Conservation (phyloP, 2,888 invertebrate species). For the Lysandra coridon region DNA sequence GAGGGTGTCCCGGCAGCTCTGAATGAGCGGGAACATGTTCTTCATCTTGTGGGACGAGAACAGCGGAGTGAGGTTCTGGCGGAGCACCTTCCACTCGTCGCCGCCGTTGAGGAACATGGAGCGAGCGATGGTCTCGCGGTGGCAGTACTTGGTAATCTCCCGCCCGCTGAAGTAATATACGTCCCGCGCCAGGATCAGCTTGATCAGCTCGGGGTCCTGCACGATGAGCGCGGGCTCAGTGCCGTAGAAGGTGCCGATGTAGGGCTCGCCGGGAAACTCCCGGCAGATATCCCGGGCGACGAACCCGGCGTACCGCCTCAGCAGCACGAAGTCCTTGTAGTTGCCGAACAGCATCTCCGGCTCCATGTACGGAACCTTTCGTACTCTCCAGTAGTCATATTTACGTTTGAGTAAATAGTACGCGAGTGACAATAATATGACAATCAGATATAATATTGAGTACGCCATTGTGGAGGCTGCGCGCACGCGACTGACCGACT, state of each 20-base stretch:
- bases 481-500: background rate
- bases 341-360: constrained; percentile 58
- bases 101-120: constrained; percentile 57
- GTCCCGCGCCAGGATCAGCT: constrained; percentile 56
- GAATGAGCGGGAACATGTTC: constrained; percentile 62
- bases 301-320: constrained; percentile 46
- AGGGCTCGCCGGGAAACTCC: constrained; percentile 52
- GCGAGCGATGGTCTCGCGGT: constrained; percentile 50
- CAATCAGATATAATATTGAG: background rate
- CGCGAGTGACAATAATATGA: background rate
- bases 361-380: constrained; percentile 49
- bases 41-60: constrained; percentile 64
- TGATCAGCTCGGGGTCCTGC: constrained; percentile 57
- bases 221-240: constrained; percentile 60
- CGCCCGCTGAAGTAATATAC: constrained; percentile 62
- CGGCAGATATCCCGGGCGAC: constrained; percentile 51
- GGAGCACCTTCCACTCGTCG: constrained; percentile 58
- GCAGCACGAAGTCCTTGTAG: constrained; percentile 51
- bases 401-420: constrained; percentile 47
- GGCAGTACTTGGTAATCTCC: constrained; percentile 50
- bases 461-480: background rate
- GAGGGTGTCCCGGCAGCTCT: constrained; percentile 48
- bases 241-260: constrained; percentile 58
- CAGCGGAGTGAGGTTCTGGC: constrained; percentile 60
- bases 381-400: constrained; percentile 55